Conservation (phyloP, 2,113 vertebrate genomes). For the Corythaixoides concolor region DNA sequence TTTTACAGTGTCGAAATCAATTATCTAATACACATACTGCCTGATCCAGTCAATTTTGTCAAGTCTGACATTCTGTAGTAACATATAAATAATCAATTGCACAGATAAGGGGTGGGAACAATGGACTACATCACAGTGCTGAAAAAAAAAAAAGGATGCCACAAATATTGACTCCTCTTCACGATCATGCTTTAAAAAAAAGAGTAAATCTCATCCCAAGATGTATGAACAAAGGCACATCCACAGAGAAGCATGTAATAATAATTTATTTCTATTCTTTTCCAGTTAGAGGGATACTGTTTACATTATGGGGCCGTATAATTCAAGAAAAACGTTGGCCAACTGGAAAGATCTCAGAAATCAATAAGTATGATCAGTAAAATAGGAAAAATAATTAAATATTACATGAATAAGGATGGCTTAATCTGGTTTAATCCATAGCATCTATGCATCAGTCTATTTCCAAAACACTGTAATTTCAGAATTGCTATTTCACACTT, state of each 20-base stretch:
- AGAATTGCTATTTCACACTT: background rate
- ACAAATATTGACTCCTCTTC: background rate
- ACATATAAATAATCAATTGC: background rate
- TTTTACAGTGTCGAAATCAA: background rate
- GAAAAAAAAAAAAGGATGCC: background rate
- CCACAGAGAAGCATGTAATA: background rate
- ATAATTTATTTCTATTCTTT: background rate
- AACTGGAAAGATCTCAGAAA: background rate
- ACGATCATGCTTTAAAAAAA: background rate
- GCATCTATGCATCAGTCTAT: background rate
- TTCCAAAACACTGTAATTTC: background rate
- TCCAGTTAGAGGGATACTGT: background rate
- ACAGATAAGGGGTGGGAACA: background rate
- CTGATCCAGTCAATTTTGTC: background rate
- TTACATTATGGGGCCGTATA: background rate
- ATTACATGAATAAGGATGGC: background rate
- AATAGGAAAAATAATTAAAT: background rate
- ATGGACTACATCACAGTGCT: background rate
- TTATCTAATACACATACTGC: background rate
- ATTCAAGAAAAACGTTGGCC: background rate
- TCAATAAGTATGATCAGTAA: background rate
- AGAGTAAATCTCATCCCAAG: background rate
- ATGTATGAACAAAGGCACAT: background rate
- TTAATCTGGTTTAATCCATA: background rate
- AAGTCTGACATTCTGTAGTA: background rate